Evolutionary conservation across 2,888 invertebrate species (phyloP).

Genomic region (Catocala sponsa): DNA sequence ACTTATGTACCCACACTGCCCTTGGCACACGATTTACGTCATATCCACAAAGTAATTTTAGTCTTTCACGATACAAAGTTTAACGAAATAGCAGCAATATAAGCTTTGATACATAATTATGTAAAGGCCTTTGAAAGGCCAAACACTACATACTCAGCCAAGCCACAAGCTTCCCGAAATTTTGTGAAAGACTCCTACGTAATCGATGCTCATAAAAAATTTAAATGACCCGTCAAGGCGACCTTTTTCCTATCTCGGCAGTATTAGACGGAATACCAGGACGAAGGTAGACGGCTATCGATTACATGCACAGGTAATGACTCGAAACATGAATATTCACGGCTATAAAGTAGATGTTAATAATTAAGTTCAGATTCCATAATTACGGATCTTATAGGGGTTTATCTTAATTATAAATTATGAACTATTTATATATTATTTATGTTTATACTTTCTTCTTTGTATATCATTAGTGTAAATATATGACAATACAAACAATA

Average conservation of each 20-base stretch:
- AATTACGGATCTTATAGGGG: no score
- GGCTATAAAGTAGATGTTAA: no score
- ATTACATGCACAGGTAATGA: neutral
- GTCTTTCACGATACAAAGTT: neutral
- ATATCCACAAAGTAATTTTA: no score
- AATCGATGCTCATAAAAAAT: constrained; percentile 33
- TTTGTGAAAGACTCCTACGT: constrained; percentile 3
- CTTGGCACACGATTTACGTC: no score
- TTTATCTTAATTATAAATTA: no score
- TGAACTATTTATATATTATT: no score
- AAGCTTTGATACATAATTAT: constrained; percentile 12
- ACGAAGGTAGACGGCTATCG: constrained; percentile 2
- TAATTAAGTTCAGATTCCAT: no score
- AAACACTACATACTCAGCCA: constrained; percentile 1
- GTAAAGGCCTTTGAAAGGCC: constrained; percentile 7
- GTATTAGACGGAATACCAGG: constrained; percentile 10
- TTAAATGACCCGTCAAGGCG: constrained; percentile 20
- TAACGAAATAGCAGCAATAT: constrained; percentile 4
- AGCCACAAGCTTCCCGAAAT: constrained; percentile 11
- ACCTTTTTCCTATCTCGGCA: constrained; percentile 21
- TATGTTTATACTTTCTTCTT: no score
- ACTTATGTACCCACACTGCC: no score
- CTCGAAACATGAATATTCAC: no score
- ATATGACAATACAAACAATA: no score
- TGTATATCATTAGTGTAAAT: no score